Base-by-base conservation (phyloP, 1,140 invertebrate species). In the Portunus trituberculatus region DNA sequence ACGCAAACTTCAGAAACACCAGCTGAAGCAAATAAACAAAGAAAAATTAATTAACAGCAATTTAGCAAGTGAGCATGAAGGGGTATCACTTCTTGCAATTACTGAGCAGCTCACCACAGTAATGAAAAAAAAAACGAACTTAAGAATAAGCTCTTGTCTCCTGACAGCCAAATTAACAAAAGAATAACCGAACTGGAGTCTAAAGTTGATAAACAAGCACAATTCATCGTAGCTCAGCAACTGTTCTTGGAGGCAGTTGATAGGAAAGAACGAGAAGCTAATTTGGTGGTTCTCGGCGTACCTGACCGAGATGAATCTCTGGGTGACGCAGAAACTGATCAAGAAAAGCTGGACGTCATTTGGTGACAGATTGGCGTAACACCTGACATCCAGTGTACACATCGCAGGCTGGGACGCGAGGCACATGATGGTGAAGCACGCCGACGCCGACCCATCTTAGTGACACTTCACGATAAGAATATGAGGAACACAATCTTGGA, bases 141-240 rank as follows among this genome's bases (percentile, higher is more conserved):
- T 20, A 84, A 84, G 31, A 84, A 20, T 25, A 52, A 6, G 48
- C 14, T 52, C 6, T 52, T 52, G 14, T 52, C 48, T 14, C 48
- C 48, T 52, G 48, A 84, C 20, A 84, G 83, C 31, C n/a, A n/a
- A 7, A 20, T 84, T 28, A 84, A 84, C 8, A 84, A 84, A 20
- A 6, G 83, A 25, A 7, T 84, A 4, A 84, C n/a, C 6, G 83
- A 84, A 20, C 20, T 84, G 83, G 83, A 84, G n/a, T 84, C 83
- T 20, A 84, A 84, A 84, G 31, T 84, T n/a, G 83, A 84, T n/a
- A 84, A 84, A 84, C 83, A 84, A 84, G 83, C n/a, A 84, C 83
- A 84, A 32, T 6, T 84, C 20, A 84, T 84, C 20, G 83, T 20
- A 4, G 31, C 31, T 4, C 31, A 84, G 83, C 83, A 84, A 32